Base-by-base conservation (phyloP, 2,888 invertebrate genomes). In the Stenoptilia bipunctidactyla region DNA sequence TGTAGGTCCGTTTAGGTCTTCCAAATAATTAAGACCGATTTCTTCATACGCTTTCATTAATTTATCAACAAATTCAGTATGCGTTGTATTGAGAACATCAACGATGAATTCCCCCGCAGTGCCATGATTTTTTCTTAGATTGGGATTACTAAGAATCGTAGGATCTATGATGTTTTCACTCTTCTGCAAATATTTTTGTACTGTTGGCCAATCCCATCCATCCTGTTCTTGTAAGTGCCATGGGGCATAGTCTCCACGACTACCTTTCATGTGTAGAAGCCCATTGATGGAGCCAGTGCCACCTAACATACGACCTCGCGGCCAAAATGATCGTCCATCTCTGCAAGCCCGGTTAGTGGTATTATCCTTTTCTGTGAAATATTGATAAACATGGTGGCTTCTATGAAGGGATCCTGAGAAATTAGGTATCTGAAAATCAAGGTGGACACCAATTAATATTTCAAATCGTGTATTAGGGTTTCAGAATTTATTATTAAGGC, bases 61-160 rank as follows among this genome's bases (percentile, higher is more conserved):
- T 49, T 55, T 66, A 13, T 77, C 61, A 15, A 56, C 61, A 42
- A 80, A 55, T n/a, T 65, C 61, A 9, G 55, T 50, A 41, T 77
- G 66, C 0, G 79, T 75, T 14, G 61, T 75, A 42, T 82, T 82
- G 0, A 86, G 61, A 52, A 83, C 68, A 51, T 86, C 84, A 3
- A 88, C 65, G 13, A 79, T 58, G 43, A 85, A 72, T 44, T 82
- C 77, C 15, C 87, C 87, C 25, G 82, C 74, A 1, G 68, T 71
- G 0, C 85, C 85, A 40, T 85, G 79, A 42, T 82, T 59, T 45
- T 71, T 56, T 40, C 49, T 47, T 34, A 80, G 47, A 38, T 69
- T 53, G 4, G 73, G 68, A 40, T 76, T 65, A 20, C 69, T 71
- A 1, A 72, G 49, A 41, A 82, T 82, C 14, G 53, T 60, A 0